Evolutionary conservation across 2,113 vertebrate genomes (phyloP).

Genomic region (Butastur rufipennis): DNA sequence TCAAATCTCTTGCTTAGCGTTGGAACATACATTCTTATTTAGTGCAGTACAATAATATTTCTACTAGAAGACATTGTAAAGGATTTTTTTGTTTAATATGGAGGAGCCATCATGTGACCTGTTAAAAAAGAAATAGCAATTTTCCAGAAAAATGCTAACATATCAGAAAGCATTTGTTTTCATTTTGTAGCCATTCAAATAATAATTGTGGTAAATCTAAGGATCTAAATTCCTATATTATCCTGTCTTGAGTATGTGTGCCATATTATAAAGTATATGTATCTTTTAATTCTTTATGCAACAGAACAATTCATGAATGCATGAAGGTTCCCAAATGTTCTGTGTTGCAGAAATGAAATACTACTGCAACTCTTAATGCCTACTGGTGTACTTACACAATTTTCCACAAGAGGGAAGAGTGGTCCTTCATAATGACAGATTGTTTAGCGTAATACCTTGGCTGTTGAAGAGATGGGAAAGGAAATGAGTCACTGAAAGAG

Average conservation of each 20-base stretch:
- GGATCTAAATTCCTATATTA: neutral
- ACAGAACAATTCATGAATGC: neutral
- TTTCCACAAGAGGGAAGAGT: constrained; percentile 75
- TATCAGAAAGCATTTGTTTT: neutral
- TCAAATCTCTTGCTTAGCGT: neutral
- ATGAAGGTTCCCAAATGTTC: neutral
- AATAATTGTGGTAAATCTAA: neutral
- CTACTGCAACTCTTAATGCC: too few relatives aligned
- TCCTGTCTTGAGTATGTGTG: neutral
- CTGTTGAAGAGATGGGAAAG: neutral
- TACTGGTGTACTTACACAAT: neutral
- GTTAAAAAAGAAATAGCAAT: neutral
- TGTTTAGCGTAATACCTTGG: neutral
- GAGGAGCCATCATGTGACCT: neutral
- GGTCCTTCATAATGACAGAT: neutral
- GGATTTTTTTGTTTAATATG: neutral
- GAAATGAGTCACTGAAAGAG: neutral
- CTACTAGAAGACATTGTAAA: neutral
- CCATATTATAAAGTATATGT: neutral
- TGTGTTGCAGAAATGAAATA: neutral
- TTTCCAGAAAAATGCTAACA: neutral
- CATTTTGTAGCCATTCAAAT: neutral
- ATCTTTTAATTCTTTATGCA: neutral
- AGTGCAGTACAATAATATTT: neutral
- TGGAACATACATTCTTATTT: neutral